Percentiles rank a stretch among this genome's conserved stretches.
Evolutionary conservation across 2,888 invertebrate species (phyloP).

Genomic region (Pelosia muscerda): DNA sequence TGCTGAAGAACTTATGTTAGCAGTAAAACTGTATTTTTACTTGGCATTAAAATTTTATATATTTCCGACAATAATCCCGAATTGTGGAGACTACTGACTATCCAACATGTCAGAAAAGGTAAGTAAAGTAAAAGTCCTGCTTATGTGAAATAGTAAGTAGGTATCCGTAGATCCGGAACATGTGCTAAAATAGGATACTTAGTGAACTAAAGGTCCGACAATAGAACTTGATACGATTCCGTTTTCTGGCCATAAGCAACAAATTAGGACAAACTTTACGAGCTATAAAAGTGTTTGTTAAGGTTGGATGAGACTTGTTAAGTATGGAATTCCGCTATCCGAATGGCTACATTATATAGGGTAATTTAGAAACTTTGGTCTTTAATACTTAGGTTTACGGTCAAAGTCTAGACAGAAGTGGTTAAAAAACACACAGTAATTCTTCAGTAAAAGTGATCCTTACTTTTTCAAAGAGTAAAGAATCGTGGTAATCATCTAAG

Average conservation of each 20-base stretch:
- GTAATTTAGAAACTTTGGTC: background rate
- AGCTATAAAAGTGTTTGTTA: conserved; percentile 56
- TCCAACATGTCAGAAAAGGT: too few relatives aligned
- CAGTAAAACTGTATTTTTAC: too few relatives aligned
- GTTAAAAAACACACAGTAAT: background rate
- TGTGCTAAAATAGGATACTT: conserved; percentile 21
- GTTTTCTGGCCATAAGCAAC: conserved; percentile 55
- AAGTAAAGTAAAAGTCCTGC: too few relatives aligned
- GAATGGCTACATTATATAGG: background rate
- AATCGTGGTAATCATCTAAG: too few relatives aligned
- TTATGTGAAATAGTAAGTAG: too few relatives aligned
- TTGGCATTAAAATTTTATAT: too few relatives aligned
- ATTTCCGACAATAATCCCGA: too few relatives aligned
- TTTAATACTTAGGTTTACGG: background rate
- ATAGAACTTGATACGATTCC: conserved; percentile 50
- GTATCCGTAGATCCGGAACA: too few relatives aligned
- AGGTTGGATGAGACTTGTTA: conserved; percentile 27
- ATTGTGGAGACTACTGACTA: too few relatives aligned
- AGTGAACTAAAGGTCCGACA: conserved; percentile 29
- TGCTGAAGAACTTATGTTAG: too few relatives aligned
- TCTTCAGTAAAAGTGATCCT: too few relatives aligned
- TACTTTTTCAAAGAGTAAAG: too few relatives aligned
- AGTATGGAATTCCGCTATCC: conserved; percentile 21
- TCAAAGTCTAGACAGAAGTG: background rate
- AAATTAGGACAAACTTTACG: conserved; percentile 58